These are phyloP conservation scores for Scyliorhinus canicula DNA, from an alignment of 2,797 vertebrate genomes.

Conservation along the genomic window DNA sequence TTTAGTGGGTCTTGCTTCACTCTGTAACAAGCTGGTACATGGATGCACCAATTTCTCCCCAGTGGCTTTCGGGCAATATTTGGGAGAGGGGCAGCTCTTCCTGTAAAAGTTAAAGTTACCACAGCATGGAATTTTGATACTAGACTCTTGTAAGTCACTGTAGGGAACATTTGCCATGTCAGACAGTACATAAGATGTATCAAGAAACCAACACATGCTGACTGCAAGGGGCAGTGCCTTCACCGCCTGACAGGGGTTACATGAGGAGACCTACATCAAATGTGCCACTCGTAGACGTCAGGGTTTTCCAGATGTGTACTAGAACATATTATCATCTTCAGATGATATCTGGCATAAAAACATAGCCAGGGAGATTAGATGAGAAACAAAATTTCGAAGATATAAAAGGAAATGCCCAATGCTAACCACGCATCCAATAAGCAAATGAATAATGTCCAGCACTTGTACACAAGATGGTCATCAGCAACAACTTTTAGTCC, in stretches of 20 bases:
- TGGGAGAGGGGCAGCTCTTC: background rate
- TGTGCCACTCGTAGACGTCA: background rate
- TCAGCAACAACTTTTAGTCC: background rate
- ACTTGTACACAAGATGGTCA: background rate
- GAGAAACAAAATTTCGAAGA: background rate
- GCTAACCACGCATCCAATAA: background rate
- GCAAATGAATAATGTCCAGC: background rate
- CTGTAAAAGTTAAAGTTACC: background rate
- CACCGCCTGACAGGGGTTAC: no score
- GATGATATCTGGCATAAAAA: background rate
- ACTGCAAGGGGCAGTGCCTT: no score
- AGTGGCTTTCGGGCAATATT: background rate
- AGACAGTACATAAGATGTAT: background rate
- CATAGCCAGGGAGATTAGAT: background rate
- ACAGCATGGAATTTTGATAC: background rate
- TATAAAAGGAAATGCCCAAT: background rate
- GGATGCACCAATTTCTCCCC: background rate
- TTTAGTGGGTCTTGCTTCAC: background rate
- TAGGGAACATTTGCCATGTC: background rate
- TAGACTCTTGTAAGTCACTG: background rate
- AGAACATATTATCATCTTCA: background rate
- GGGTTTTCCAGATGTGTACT: background rate
- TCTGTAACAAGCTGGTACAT: background rate
- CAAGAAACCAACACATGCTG: background rate
- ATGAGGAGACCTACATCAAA: background rate